Evolutionary conservation across 1,140 invertebrate species (phyloP).

Genomic region (Geopemphigus sp.): DNA sequence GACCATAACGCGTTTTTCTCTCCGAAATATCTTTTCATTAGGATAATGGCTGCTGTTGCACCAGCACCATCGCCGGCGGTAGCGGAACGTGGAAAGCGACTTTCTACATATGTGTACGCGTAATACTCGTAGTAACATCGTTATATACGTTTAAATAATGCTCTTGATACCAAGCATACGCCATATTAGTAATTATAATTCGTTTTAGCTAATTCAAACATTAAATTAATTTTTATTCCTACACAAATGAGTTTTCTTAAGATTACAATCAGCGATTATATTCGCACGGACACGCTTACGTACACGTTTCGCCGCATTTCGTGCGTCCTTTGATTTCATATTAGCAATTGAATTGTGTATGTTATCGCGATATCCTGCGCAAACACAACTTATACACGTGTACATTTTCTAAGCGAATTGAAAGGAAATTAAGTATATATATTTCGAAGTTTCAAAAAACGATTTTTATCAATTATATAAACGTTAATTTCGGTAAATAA

Average conservation of each 20-base stretch:
- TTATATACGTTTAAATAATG: not conserved
- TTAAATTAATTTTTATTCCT: not conserved
- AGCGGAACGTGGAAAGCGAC: slow-evolving; percentile 1
- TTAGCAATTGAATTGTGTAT: not conserved
- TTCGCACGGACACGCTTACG: not conserved
- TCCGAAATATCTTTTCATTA: slow-evolving; percentile 21
- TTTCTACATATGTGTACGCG: not conserved
- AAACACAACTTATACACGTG: not conserved
- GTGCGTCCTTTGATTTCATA: not conserved
- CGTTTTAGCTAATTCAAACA: not conserved
- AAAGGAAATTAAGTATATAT: not conserved
- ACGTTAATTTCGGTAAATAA: not conserved
- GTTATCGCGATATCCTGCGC: too few species aligned
- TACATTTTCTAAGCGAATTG: not conserved
- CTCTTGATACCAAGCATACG: not conserved
- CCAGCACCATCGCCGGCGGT: not conserved
- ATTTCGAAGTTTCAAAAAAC: not conserved
- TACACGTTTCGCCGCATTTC: not conserved
- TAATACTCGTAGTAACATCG: too few species aligned
- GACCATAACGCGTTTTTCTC: slow-evolving; percentile 18
- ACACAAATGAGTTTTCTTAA: not conserved
- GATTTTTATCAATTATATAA: too few species aligned
- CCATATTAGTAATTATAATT: not conserved
- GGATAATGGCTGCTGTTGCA: not conserved
- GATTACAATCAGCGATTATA: not conserved